Conservation (phyloP, 2,797 vertebrate species). For the Agapornis canus region DNA sequence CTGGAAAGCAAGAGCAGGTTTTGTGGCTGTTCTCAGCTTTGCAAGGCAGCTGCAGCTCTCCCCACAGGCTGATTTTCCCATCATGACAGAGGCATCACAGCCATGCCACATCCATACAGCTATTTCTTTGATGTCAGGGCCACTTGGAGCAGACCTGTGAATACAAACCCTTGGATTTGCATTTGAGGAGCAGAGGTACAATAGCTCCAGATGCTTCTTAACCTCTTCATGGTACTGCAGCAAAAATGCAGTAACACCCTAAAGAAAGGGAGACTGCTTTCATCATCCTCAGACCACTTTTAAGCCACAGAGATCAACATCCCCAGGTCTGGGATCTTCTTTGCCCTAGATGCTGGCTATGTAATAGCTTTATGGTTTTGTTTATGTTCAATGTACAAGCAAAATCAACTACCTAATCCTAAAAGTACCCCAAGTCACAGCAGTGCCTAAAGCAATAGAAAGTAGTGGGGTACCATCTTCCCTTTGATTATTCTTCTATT, state of each 20-base stretch:
- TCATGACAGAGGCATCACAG: neutral
- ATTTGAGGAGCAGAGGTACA: neutral
- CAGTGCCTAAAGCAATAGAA: neutral
- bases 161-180: neutral
- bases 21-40: neutral
- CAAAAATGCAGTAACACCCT: neutral
- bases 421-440: neutral
- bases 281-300: neutral
- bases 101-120: fast-evolving
- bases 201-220: neutral
- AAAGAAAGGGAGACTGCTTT: neutral
- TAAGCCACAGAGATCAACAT: neutral
- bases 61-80: neutral
- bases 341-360: neutral
- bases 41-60: neutral
- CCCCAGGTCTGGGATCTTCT: neutral
- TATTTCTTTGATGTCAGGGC: neutral
- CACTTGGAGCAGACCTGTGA: neutral
- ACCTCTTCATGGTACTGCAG: neutral
- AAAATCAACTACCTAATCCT: neutral
- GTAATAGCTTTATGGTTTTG: neutral
- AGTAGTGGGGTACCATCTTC: neutral
- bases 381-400: neutral
- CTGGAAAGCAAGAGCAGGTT: neutral
- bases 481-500: neutral